Evolutionary conservation across 35 echinoderm and acorn worm genomes (phyloP), one percentile per base, ranked within the genome.

Genomic region (Lytechinus variegatus): DNA sequence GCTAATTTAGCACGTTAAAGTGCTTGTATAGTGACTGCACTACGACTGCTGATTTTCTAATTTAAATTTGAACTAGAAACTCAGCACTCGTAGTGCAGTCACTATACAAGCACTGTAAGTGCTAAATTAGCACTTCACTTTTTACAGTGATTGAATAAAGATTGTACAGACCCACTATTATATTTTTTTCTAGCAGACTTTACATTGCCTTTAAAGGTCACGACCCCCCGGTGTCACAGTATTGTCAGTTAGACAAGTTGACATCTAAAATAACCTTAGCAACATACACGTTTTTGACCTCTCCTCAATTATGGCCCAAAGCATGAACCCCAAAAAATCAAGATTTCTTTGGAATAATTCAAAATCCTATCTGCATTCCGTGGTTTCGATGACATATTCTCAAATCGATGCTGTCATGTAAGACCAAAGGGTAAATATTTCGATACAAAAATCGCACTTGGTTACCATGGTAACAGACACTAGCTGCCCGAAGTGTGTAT

Each of bases 361-460:
- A 79, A 24, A 79, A 79, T 79, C 66, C 21, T 79, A 79, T 79
- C 66, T 79, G 66, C 66, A 79, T 79, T 79, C 66, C 66, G 24
- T 79, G 6, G 19, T 79, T 79, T 24, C n/a, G 66, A 19, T 79
- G 66, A 79, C 66, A 79, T 79, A 16, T 79, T 79, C 24, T 24
- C 66, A 79, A 79, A 79, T 79, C 66, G 14, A 7, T 79, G 19
- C 66, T 79, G 66, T 79, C 66, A 79, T 4, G 0, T 16, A 21
- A 24, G 66, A 79, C 66, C 66, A 79, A 79, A 79, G 66, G 66
- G 66, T 79, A 79, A 79, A 79, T 79, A 79, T 79, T 79, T n/a
- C 66, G 66, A 79, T 79, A 79, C 66, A 79, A 79, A 58, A 79
- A 24, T 79, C n/a, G 19, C 24, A 79, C 66, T 79, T 79, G 66